A percentile compares a stretch with the other conserved stretches of the same genome.
Conservation (phyloP, 2,888 invertebrate genomes). For the Autographa pulchrina region DNA sequence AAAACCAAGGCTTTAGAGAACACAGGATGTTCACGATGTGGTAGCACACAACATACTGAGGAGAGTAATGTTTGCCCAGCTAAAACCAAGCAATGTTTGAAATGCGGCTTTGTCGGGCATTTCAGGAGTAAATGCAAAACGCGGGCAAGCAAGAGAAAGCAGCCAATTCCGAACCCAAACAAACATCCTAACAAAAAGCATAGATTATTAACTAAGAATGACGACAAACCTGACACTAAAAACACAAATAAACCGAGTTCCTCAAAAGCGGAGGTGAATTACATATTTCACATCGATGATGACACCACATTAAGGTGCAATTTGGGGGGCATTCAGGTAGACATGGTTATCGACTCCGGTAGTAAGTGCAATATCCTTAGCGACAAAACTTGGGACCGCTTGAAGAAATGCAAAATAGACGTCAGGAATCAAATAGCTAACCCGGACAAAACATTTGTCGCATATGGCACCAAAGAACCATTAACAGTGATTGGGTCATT, state of each 20-base stretch:
- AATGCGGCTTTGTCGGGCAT: constrained; percentile 9
- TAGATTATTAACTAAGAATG: too few relatives aligned
- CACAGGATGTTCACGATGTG: constrained; percentile 3
- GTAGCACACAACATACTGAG: background rate
- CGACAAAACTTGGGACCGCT: background rate
- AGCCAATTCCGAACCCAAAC: too few relatives aligned
- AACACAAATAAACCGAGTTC: too few relatives aligned
- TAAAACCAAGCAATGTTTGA: background rate
- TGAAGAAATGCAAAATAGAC: background rate
- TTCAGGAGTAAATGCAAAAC: constrained; percentile 3
- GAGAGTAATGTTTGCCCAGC: constrained; percentile 10
- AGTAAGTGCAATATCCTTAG: constrained; percentile 7
- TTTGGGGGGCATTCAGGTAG: background rate
- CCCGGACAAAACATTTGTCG: constrained; percentile 18
- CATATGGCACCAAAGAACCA: constrained; percentile 17
- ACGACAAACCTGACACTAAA: too few relatives aligned
- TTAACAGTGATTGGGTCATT: constrained; percentile 33
- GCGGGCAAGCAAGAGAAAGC: background rate
- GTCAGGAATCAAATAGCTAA: constrained; percentile 6
- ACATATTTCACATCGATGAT: constrained; percentile 2
- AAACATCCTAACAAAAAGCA: too few relatives aligned
- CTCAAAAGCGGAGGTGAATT: background rate
- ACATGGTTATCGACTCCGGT: constrained; percentile 10
- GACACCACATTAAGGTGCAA: background rate
- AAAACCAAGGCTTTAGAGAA: background rate